Base-by-base conservation (phyloP, 1,140 invertebrate species). In the Alviniconcha marisindica region DNA sequence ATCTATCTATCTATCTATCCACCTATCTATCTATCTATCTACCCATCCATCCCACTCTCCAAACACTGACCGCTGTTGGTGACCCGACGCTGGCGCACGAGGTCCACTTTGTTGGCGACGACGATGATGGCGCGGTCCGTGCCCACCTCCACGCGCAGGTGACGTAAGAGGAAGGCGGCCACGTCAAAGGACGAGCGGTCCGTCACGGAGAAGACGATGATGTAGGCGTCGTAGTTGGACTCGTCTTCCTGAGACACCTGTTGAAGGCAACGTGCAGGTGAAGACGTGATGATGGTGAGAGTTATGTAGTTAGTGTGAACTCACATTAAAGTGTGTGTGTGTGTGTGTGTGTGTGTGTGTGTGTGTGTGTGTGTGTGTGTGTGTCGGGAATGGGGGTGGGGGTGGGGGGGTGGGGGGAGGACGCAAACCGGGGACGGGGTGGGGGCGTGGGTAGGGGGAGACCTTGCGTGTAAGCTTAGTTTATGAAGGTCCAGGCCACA, bases 121-220 rank as follows among this genome's bases (percentile, higher is more conserved):
- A 91, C 77, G 31, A 91, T 88, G 81, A 89, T 87, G 60, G 88
- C 82, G 31, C 89, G 76, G 76, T 90, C 89, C 2, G 85, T 90
- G 40, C 87, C 88, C 24, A 88, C 51, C 24, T 89, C 86, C 48
- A 88, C 85, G 12, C 88, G 79, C 31, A 93, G 82, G 42, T 89
- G 85, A n/a, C 88, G 83, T 2, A 92, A 69, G 0, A 90, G 80
- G 44, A 89, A 82, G 3, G 83, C 54, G 5, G 91, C 90, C 31
- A 85, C 82, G 3, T 87, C 81, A 85, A 91, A 92, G 85, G 96
- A 97, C 38, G 94, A 92, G n/a, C 96, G 94, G 92, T 99, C 97
- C 14, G 97, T 96, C 44, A 97, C 96, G 3, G 97, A 97, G 93
- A 98, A 99, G 0, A 98, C 97, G 84, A 99, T 96, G 89, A 97